Percentiles rank a stretch among this genome's conserved stretches.
Conservation (phyloP, 1,140 invertebrate genomes). For the Lepidurus packardi region DNA sequence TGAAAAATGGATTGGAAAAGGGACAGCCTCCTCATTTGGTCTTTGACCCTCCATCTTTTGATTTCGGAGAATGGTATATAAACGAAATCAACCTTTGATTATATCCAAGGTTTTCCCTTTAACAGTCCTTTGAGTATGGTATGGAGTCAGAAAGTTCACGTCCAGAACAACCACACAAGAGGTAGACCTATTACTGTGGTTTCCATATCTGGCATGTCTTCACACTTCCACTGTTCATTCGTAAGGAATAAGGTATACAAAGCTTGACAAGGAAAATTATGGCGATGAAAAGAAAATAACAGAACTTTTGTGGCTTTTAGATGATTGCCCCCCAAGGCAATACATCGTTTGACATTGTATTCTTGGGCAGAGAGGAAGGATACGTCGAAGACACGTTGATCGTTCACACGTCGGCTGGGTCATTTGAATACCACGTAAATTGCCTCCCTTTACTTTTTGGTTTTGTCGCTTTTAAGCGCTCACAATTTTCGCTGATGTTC, state of each 20-base stretch:
- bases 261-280: not conserved
- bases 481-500: not conserved
- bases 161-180: conserved; percentile 28
- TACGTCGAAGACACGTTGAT: conserved; percentile 79
- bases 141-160: conserved; percentile 33
- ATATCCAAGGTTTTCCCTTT: conserved; percentile 31
- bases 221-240: conserved; percentile 33
- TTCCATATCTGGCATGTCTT: conserved; percentile 32
- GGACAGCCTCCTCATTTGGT: conserved; percentile 23
- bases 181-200: conserved; percentile 28
- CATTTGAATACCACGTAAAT: conserved; percentile 68
- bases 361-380: conserved; percentile 83
- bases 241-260: conserved; percentile 29
- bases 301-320: conserved; percentile 48
- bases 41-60: conserved; percentile 58
- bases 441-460: conserved; percentile 21
- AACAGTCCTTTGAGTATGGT: conserved; percentile 29
- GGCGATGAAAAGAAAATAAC: conserved; percentile 11
- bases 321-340: conserved; percentile 80
- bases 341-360: conserved; percentile 92
- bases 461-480: not conserved
- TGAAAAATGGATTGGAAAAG: not conserved
- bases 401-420: conserved; percentile 88
- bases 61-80: conserved; percentile 62
- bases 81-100: not conserved